Conservation (phyloP, 23 tunicate species). For the Corella eumyota region DNA sequence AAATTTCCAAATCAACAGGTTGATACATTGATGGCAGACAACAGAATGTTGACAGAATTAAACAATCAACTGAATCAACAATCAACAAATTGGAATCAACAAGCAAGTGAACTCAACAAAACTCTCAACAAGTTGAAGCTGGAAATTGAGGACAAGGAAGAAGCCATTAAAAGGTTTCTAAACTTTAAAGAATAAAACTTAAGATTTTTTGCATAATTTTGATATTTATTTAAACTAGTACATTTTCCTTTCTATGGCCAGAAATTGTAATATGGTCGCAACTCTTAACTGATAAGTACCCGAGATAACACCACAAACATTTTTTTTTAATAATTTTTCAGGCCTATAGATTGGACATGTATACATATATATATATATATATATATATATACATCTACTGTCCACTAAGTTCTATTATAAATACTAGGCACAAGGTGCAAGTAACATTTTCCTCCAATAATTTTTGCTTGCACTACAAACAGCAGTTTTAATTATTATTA, state of each 20-base stretch:
- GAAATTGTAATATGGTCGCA: background rate
- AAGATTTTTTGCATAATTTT: background rate
- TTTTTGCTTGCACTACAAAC: background rate
- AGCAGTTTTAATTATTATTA: too few relatives aligned
- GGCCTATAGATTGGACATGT: too few relatives aligned
- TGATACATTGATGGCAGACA: constrained; percentile 31
- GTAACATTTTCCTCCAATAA: background rate
- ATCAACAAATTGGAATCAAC: constrained; percentile 27
- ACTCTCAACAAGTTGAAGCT: constrained; percentile 26
- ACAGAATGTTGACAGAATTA: constrained; percentile 20
- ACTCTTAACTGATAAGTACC: too few relatives aligned
- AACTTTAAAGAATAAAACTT: too few relatives aligned
- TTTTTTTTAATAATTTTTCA: too few relatives aligned
- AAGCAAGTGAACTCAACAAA: constrained; percentile 48
- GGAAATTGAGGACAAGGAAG: constrained; percentile 64
- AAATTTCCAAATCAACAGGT: constrained; percentile 13
- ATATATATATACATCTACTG: too few relatives aligned
- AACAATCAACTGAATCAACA: constrained; percentile 31
- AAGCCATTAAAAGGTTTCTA: constrained; percentile 55
- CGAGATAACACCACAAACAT: too few relatives aligned
- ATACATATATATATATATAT: too few relatives aligned
- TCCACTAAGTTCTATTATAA: too few relatives aligned
- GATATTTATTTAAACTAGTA: background rate
- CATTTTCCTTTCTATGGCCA: background rate
- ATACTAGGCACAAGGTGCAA: too few relatives aligned